These are phyloP conservation scores for Mycalesis mineus DNA, from an alignment of 2,888 invertebrate species.

Conservation along the genomic window DNA sequence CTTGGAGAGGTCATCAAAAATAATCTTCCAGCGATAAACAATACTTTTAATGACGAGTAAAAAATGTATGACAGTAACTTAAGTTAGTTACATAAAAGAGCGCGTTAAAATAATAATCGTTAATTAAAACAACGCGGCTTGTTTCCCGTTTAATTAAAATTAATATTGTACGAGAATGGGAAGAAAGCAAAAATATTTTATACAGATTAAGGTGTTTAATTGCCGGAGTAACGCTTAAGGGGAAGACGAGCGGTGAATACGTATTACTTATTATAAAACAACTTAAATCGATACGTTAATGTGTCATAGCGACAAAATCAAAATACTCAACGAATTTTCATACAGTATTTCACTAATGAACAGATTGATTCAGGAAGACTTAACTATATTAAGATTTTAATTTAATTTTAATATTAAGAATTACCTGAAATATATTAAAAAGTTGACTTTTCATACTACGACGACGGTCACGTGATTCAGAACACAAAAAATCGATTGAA, in stretches of 20 bases:
- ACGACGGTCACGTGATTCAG: no score
- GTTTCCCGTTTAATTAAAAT: conserved; percentile 38
- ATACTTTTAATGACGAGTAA: not conserved
- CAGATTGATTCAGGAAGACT: no score
- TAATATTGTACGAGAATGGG: conserved; percentile 33
- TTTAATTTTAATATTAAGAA: no score
- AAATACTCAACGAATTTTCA: no score
- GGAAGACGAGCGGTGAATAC: not conserved
- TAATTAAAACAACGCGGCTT: conserved; percentile 25
- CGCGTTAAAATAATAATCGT: conserved; percentile 21
- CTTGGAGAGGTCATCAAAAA: no score
- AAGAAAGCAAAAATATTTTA: conserved; percentile 38
- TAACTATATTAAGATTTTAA: no score
- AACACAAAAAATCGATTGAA: no score
- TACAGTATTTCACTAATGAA: no score
- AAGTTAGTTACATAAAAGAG: conserved; percentile 7
- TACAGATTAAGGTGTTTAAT: conserved; percentile 40
- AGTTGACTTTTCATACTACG: no score
- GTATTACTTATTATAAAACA: not conserved
- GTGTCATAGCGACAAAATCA: no score
- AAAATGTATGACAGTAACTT: not conserved
- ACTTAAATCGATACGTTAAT: no score
- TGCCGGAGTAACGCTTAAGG: conserved; percentile 18
- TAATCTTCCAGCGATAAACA: not conserved
- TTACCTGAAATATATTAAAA: no score